Evolutionary conservation across 1,140 invertebrate genomes (phyloP).

Genomic region (Cyphomyrmex costatus): DNA sequence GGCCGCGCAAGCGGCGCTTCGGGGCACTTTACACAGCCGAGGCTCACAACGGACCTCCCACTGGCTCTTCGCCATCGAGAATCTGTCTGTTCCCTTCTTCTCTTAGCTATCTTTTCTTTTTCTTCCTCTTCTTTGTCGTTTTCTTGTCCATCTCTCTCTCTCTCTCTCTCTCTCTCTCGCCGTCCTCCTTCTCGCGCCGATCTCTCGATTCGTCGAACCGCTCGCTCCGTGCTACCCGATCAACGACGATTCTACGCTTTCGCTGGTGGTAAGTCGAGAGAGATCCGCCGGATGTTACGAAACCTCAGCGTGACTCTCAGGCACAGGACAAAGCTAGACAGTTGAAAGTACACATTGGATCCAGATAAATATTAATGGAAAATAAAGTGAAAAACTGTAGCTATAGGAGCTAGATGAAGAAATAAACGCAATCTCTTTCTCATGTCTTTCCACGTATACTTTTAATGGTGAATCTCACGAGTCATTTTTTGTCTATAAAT

Average conservation of each 20-base stretch:
- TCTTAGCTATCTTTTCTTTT: slow-evolving; percentile 53
- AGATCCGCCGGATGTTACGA: slow-evolving; percentile 52
- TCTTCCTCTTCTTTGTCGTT: slow-evolving; percentile 29
- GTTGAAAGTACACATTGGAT: background rate
- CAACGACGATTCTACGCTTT: slow-evolving; percentile 63
- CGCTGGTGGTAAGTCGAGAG: slow-evolving; percentile 27
- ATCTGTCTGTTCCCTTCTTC: slow-evolving; percentile 70
- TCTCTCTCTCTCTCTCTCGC: background rate
- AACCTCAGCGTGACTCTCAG: slow-evolving; percentile 12
- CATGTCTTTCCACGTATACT: background rate
- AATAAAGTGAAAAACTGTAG: slow-evolving; percentile 2
- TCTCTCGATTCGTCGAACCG: slow-evolving; percentile 59
- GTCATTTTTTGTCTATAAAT: background rate
- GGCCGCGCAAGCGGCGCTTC: slow-evolving; percentile 78
- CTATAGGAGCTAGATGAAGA: background rate
- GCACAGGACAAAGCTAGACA: background rate
- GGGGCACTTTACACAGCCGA: slow-evolving; percentile 84
- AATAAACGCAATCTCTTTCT: slow-evolving; percentile 19
- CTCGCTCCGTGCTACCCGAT: slow-evolving; percentile 33
- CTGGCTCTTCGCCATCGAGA: slow-evolving; percentile 76
- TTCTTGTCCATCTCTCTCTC: slow-evolving; percentile 3
- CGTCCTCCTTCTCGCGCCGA: background rate
- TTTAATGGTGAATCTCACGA: too few species aligned
- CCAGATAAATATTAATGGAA: background rate
- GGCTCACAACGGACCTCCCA: slow-evolving; percentile 83